These are phyloP conservation scores for Urocynchramus pylzowi DNA, from an alignment of 2,113 vertebrate species.

Conservation along the genomic window DNA sequence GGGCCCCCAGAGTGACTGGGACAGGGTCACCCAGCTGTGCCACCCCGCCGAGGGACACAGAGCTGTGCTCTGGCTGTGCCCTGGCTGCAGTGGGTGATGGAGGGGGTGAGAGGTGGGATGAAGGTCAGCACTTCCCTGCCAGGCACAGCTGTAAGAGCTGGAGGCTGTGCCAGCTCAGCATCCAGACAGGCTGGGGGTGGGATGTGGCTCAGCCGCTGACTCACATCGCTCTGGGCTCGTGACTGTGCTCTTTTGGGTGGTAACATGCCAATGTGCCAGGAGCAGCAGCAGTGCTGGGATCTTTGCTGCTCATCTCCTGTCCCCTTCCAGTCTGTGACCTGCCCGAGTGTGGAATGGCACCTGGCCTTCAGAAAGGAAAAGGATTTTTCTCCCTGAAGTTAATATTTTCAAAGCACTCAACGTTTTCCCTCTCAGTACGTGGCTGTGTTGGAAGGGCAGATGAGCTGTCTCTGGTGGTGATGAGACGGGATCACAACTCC, in stretches of 20 bases:
- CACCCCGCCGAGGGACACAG: accelerated
- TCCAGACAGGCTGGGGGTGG: background rate
- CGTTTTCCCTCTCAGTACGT: background rate
- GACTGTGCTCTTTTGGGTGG: background rate
- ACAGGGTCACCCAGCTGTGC: background rate
- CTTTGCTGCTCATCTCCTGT: background rate
- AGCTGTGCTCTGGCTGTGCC: background rate
- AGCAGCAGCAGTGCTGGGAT: background rate
- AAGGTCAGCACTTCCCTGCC: accelerated
- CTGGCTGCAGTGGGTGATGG: background rate
- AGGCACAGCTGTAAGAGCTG: background rate
- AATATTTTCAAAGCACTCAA: background rate
- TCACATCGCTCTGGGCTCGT: background rate
- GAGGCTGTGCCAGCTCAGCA: background rate
- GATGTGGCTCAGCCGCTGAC: background rate
- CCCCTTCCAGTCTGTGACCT: accelerated
- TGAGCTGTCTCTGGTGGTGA: background rate
- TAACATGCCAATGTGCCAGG: background rate
- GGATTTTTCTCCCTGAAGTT: background rate
- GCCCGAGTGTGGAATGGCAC: background rate
- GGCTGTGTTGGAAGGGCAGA: background rate
- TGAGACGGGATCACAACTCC: background rate
- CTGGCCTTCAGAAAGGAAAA: background rate
- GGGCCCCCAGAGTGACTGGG: accelerated
- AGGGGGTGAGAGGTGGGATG: background rate